Base-by-base conservation (phyloP, 2,888 invertebrate species). In the Encarsia formosa region DNA sequence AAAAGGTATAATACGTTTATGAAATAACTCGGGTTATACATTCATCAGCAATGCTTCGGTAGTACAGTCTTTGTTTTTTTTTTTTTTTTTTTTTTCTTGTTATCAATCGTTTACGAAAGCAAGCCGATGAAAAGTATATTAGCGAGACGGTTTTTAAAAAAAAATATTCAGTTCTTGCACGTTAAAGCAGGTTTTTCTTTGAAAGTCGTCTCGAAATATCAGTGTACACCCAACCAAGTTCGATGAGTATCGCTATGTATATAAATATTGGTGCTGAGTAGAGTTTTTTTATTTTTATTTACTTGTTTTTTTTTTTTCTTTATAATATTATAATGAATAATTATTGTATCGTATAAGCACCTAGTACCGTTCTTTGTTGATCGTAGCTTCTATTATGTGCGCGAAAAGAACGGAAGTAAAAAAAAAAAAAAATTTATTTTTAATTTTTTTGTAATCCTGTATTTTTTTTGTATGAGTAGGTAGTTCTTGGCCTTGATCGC, bases 361-460 rank as follows among this genome's bases (percentile, higher is more conserved):
- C 46, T 54, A 42, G 54, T 54, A 54, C 49, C 53, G 44, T 54
- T 54, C 24, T 20, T 49, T 42, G 41, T 49, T 49, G 32, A 45
- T 50, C 44, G 56, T 56, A 45, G 34, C 29, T 23, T 29, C 9
- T 46, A 50, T n/a, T 44, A 38, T 24, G 26, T 26, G 11, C 26
- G 26, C 6, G 26, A 11, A 11, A 26, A 11, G 26, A 11, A 26
- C 6, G 11, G 11, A 26, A 26, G 26, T 8, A 26, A 26, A 26
- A 26, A 26, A 11, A 26, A 26, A 26, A 26, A 26, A 26, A 11
- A 26, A 26, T 11, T 1, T 8, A 26, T 11, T n/a, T n/a, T n/a
- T n/a, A n/a, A n/a, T n/a, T n/a, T n/a, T n/a, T n/a, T n/a, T n/a
- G n/a, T n/a, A n/a, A n/a, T 16, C 19, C 19, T 37, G 15, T 35